Conservation (phyloP, 2,113 vertebrate species). For the Himantopus leucocephalus region DNA sequence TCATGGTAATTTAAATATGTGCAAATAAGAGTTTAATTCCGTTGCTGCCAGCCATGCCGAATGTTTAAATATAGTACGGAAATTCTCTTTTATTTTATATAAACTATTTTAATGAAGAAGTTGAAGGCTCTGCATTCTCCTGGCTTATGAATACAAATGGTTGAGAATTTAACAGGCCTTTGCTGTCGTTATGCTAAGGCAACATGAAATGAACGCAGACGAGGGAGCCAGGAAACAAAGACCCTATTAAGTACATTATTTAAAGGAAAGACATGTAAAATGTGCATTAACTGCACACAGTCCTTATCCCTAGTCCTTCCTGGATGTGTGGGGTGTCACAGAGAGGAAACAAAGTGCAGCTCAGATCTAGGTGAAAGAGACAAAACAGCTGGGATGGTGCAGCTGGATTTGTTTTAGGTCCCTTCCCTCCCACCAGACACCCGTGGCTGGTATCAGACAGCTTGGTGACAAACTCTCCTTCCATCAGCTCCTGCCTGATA, state of each 20-base stretch:
- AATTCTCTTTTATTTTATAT: conserved; percentile 29
- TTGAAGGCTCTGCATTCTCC: not conserved
- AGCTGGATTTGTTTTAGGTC: not conserved
- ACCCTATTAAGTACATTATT: not conserved
- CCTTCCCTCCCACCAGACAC: not conserved
- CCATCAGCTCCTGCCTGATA: not conserved
- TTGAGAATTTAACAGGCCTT: not conserved
- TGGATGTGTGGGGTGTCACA: not conserved
- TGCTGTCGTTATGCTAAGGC: not conserved
- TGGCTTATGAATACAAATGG: not conserved
- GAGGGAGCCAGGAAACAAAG: not conserved
- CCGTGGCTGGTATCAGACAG: not conserved
- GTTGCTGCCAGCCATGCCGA: not conserved
- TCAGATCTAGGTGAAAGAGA: not conserved
- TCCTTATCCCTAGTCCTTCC: not conserved
- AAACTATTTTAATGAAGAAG: conserved; percentile 16
- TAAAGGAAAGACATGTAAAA: not conserved
- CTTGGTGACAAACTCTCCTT: not conserved
- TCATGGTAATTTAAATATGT: not conserved
- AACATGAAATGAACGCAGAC: not conserved
- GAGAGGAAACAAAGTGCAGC: not conserved
- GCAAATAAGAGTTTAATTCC: not conserved
- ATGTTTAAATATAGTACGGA: not conserved
- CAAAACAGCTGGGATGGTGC: not conserved
- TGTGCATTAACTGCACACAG: not conserved